These are phyloP conservation scores for Rissa tridactyla DNA, from an alignment of 2,113 vertebrate species.

Conservation along the genomic window DNA sequence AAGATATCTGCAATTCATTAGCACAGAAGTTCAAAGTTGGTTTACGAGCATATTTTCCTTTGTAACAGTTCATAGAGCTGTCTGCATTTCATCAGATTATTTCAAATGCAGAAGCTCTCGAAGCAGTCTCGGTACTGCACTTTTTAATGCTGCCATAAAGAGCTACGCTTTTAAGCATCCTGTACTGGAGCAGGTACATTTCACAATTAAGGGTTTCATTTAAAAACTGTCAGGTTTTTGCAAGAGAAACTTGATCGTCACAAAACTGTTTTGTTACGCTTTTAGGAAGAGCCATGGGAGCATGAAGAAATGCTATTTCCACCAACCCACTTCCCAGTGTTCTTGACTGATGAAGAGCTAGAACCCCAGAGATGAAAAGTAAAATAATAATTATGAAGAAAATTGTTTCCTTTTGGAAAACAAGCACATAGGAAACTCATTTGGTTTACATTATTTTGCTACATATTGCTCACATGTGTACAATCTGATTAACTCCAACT, in stretches of 20 bases:
- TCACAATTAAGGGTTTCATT: neutral
- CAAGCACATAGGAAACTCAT: neutral
- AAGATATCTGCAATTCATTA: conserved; percentile 8
- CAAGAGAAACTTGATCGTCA: neutral
- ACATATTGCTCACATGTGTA: neutral
- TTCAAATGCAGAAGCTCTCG: neutral
- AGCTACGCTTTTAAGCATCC: neutral
- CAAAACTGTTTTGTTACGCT: neutral
- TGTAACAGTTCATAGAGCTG: neutral
- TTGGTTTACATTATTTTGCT: conserved; percentile 2
- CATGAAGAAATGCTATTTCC: neutral
- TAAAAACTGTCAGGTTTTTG: neutral
- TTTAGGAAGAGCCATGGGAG: neutral
- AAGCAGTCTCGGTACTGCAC: neutral
- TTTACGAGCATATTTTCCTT: neutral
- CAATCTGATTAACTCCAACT: neutral
- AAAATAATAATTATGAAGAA: neutral
- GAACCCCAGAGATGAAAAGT: neutral
- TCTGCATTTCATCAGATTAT: neutral
- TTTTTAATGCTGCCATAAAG: neutral
- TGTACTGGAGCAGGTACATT: neutral
- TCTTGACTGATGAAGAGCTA: neutral
- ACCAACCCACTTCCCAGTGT: neutral
- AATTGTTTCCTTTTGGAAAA: neutral
- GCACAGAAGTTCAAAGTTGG: neutral